phyloP scores from a whole-genome alignment of 2,888 invertebrate species.

The Drosophila birchii region DNA sequence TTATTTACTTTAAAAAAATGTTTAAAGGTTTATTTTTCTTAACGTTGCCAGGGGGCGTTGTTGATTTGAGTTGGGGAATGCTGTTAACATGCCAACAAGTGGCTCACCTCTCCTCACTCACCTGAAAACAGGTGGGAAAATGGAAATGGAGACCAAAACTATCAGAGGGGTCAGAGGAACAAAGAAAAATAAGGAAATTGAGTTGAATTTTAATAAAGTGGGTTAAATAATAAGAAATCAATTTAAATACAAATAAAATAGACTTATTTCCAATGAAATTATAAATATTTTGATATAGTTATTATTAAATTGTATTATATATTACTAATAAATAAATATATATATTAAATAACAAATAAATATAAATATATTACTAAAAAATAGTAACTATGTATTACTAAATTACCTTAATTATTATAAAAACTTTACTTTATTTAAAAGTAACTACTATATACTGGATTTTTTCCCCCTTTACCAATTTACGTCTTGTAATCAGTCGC shows the following conservation, averaged over 20 bases:
- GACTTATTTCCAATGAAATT: background rate
- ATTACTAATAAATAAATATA: no score
- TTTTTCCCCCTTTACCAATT: background rate
- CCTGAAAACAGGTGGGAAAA: constrained; percentile 22
- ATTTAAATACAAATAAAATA: background rate
- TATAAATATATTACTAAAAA: no score
- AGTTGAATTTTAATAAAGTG: background rate
- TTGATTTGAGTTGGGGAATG: constrained; percentile 11
- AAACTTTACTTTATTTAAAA: rapidly evolving
- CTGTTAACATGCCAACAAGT: constrained; percentile 18
- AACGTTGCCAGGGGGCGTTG: constrained; percentile 5
- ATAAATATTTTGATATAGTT: background rate
- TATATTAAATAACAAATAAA: no score
- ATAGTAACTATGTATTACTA: background rate
- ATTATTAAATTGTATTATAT: background rate
- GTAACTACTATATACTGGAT: background rate
- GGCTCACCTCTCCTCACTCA: constrained; percentile 11
- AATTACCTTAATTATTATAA: background rate
- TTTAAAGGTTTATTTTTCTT: background rate
- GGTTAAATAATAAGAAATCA: background rate
- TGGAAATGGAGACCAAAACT: background rate
- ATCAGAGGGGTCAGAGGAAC: background rate
- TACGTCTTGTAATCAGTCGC: background rate
- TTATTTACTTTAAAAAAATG: background rate
- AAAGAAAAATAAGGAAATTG: background rate